phyloP scores from a whole-genome alignment of 2,888 invertebrate species.

The Latrodectus hesperus region DNA sequence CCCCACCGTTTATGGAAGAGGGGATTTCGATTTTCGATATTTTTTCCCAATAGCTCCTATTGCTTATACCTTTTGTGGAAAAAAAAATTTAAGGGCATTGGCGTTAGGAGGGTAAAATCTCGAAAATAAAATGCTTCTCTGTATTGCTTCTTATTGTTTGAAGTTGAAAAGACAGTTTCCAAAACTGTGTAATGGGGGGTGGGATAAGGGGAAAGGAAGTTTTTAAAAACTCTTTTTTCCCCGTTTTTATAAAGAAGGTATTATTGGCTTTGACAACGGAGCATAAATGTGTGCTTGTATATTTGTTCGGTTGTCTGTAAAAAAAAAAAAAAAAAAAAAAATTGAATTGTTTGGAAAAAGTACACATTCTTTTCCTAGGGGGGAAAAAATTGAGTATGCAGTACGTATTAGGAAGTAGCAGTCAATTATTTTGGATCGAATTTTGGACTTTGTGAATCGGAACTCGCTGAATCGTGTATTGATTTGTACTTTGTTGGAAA shows the following conservation, averaged over 20 bases:
- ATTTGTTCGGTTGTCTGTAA: neutral
- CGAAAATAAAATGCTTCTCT: slow-evolving; percentile 42
- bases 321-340: too few relatives aligned
- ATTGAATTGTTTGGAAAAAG: neutral
- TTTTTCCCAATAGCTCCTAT: neutral
- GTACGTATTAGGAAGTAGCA: neutral
- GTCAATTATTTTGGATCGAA: neutral
- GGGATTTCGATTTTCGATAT: slow-evolving; percentile 34
- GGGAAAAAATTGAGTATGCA: neutral
- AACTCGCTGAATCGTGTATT: neutral
- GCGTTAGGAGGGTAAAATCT: slow-evolving; percentile 5
- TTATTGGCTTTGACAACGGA: slow-evolving; percentile 31
- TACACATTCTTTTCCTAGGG: neutral
- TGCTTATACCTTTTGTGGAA: neutral
- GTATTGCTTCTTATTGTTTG: slow-evolving; percentile 35
- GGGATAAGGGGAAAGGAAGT: neutral
- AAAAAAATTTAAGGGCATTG: neutral
- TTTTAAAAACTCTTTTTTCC: neutral
- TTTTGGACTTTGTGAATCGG: neutral
- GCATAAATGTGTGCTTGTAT: slow-evolving; percentile 6
- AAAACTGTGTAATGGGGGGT: neutral
- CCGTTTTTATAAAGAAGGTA: slow-evolving; percentile 10
- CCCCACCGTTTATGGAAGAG: slow-evolving; percentile 10
- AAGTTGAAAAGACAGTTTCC: slow-evolving; percentile 38
- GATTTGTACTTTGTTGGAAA: neutral